Base-by-base conservation (phyloP, 1,140 invertebrate species). In the Magallana angulata region DNA sequence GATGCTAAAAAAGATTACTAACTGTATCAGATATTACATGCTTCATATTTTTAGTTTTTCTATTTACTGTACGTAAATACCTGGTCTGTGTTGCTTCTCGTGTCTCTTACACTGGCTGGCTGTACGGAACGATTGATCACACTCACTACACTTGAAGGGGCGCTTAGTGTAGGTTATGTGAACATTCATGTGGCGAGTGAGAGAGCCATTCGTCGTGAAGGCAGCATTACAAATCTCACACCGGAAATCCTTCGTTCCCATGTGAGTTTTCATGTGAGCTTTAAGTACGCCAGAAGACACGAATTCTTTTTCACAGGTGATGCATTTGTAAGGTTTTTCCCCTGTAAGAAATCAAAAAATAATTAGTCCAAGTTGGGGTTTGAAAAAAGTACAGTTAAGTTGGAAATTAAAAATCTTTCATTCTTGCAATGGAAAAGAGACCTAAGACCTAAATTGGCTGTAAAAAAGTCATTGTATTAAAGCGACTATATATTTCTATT, bases 71-170 rank as follows among this genome's bases (percentile, higher is more conserved):
- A 24, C 1, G 24, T 24, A 82, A 71, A 7, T 87, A 90, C 88
- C 89, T 85, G 86, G 89, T 48, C 88, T 87, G 30, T 91, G 91
- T 5, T 92, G 91, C 87, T 94, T 95, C 71, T 95, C 91, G 85
- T 96, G 96, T 36, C 94, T 91, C 76, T 93, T 95, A 57, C 95
- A 94, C 48, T 94, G 92, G 11, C 91, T 88, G 5, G 94, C 93
- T 0, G 95, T 96, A 14, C 94, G 93, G 90, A 96, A 96, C 85
- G 91, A 94, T 18, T 94, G 92, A 7, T 90, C 89, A 91, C 96
- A 96, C 64, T 94, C 92, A 2, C 92, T 89, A 90, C 96, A 96
- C 48, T 93, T 93, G 86, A 91, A 93, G 12, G 92, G 92, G 58
- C 92, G 87, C n/a, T 58, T 58, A 2, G 76, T 91, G 14, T 84